Evolutionary conservation across 2,797 vertebrate genomes (phyloP), one percentile per base, ranked within the genome.

Genomic region (Carduelis carduelis): DNA sequence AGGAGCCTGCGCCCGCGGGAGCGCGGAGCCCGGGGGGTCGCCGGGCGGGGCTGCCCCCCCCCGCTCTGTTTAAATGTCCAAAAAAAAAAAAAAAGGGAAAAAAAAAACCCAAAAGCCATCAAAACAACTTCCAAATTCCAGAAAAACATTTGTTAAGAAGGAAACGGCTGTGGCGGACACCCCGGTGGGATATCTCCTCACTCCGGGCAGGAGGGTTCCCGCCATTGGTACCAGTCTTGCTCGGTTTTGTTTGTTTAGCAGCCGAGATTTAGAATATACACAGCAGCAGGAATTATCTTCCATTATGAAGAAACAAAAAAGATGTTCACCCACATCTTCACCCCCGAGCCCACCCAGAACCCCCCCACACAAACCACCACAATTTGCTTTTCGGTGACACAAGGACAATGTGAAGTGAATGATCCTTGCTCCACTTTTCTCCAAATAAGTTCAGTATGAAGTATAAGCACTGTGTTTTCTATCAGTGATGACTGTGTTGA

Each of bases 91-190:
- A 57, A 27, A n/a, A 12, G 5, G 12, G 9, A 27, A 15, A n/a
- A 13, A 5, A 14, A 15, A n/a, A n/a, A n/a, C n/a, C n/a, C 53
- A 4, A 5, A 41, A 1, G 5, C 46, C 17, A 61, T 6, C 6
- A 43, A 63, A 76, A 78, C 55, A 66, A 19, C 32, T 74, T 44
- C 79, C 64, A n/a, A 41, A 17, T 41, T 41, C 49, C 69, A 88
- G 80, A 59, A 75, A 88, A 93, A 80, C 75, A 18, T 27, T 9
- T 57, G 12, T n/a, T 46, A 43, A 64, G 63, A 35, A 91, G 89
- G 82, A 92, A 87, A 84, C 65, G 28, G 65, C 83, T 37, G n/a
- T 3, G 43, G 83, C 3, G 43, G 83, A 52, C 81, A 59, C 59
- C 74, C 87, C 5, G 37, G 63, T 69, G 77, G 68, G 83, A 50